Conservation (phyloP, 2,888 invertebrate species). For the Dinocampus coccinellae region DNA sequence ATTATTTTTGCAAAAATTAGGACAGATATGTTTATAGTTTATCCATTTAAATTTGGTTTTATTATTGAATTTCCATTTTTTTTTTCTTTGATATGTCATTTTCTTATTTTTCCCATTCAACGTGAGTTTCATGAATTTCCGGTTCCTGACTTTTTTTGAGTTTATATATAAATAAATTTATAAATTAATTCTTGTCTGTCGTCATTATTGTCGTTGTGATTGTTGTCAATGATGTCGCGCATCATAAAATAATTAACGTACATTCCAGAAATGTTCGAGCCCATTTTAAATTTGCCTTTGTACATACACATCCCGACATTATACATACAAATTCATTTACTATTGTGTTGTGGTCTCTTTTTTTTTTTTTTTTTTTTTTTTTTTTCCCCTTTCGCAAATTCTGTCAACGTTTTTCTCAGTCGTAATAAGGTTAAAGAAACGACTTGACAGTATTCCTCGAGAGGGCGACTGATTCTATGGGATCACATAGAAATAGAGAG, state of each 20-base stretch:
- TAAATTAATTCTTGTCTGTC: not conserved
- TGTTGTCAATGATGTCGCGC: constrained; percentile 10
- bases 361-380: not conserved
- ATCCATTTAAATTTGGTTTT: not conserved
- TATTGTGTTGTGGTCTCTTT: constrained; percentile 9
- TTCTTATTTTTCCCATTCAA: constrained; percentile 11
- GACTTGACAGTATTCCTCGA: constrained; percentile 36
- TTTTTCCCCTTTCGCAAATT: not conserved
- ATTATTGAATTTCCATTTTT: not conserved
- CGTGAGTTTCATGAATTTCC: constrained; percentile 27
- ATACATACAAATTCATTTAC: not conserved
- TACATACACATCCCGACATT: not conserved
- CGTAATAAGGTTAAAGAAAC: constrained; percentile 39
- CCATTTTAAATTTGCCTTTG: constrained; percentile 17
- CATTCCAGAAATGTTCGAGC: constrained; percentile 21
- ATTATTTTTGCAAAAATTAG: not conserved
- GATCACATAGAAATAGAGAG: constrained; percentile 16
- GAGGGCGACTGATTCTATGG: constrained; percentile 30
- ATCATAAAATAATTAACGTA: constrained; percentile 45
- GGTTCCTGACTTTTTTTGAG: too few species aligned
- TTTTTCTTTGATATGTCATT: constrained; percentile 17
- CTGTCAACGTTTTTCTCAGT: constrained; percentile 28
- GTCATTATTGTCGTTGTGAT: constrained; percentile 2
- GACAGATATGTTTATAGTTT: not conserved
- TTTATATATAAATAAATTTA: too few species aligned